These are phyloP conservation scores for Plagodis dolabraria DNA, from an alignment of 2,888 invertebrate species.

Conservation along the genomic window DNA sequence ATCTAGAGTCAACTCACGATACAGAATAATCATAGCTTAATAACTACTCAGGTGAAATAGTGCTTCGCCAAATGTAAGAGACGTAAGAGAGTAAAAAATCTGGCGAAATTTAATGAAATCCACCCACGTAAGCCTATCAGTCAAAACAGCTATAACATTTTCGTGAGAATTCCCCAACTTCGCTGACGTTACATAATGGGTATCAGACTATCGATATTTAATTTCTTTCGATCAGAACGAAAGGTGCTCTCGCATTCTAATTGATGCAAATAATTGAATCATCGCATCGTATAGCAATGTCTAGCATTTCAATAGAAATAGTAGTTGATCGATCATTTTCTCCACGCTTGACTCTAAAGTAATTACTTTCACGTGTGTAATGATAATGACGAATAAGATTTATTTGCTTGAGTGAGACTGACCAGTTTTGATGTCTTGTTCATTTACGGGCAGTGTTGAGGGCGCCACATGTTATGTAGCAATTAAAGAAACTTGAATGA, in stretches of 20 bases:
- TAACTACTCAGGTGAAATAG: no score
- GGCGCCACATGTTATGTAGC: constrained; percentile 42
- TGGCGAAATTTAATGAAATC: constrained; percentile 54
- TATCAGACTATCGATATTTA: constrained; percentile 34
- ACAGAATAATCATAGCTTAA: no score
- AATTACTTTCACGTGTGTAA: constrained; percentile 61
- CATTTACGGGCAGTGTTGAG: constrained; percentile 20
- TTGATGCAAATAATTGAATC: constrained; percentile 51
- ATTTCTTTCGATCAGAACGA: constrained; percentile 46
- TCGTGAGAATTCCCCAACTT: constrained; percentile 48
- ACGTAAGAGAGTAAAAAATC: constrained; percentile 35
- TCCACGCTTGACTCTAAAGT: constrained; percentile 53
- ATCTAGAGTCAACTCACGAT: no score
- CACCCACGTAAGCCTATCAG: constrained; percentile 46
- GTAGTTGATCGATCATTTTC: constrained; percentile 63
- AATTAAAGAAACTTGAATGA: constrained; percentile 49
- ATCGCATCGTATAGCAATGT: constrained; percentile 36
- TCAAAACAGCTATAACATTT: constrained; percentile 50
- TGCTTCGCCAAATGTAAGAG: no score
- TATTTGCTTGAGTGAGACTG: constrained; percentile 49
- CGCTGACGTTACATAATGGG: constrained; percentile 43
- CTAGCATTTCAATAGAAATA: constrained; percentile 48
- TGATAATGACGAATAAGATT: constrained; percentile 57
- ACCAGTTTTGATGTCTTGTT: constrained; percentile 45
- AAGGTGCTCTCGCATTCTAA: constrained; percentile 45